These are phyloP conservation scores for Amphipoea oculea DNA, from an alignment of 2,888 invertebrate genomes.

Conservation along the genomic window DNA sequence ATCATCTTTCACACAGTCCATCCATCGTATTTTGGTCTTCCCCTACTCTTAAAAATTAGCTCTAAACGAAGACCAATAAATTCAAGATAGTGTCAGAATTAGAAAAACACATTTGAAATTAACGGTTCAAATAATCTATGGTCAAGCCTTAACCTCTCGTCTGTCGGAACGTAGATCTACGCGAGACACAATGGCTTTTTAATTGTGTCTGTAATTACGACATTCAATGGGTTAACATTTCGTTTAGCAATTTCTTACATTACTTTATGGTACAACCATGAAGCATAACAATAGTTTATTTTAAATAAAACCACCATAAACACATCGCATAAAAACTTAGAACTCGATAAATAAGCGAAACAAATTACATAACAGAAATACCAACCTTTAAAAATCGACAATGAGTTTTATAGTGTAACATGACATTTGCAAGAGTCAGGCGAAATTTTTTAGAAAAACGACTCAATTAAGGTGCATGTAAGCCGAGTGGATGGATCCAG, in stretches of 20 bases:
- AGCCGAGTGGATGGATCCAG: slow-evolving; percentile 73
- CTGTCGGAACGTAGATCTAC: too few species aligned
- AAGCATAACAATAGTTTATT: slow-evolving; percentile 17
- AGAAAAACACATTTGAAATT: slow-evolving; percentile 10
- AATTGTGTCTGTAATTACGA: too few species aligned
- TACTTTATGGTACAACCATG: slow-evolving; percentile 3
- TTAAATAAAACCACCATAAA: slow-evolving; percentile 35
- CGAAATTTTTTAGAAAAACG: slow-evolving; percentile 59
- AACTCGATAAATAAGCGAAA: slow-evolving; percentile 26
- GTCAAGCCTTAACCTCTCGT: neutral
- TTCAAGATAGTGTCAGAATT: neutral
- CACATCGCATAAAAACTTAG: slow-evolving; percentile 29
- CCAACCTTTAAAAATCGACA: slow-evolving; percentile 22
- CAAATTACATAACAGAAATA: slow-evolving; percentile 9
- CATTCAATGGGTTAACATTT: too few species aligned
- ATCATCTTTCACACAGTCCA: neutral
- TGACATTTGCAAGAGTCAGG: slow-evolving; percentile 48
- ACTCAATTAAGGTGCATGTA: slow-evolving; percentile 75
- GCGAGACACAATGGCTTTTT: too few species aligned
- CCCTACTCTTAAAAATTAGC: neutral
- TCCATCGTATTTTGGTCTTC: neutral
- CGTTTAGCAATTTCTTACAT: slow-evolving; percentile 6
- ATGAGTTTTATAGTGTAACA: slow-evolving; percentile 15
- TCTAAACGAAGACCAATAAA: neutral
- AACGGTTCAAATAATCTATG: slow-evolving; percentile 4